A percentile compares a stretch with the other conserved stretches of the same genome.
Conservation (phyloP, 2,888 invertebrate genomes). For the Dasypolia templi region DNA sequence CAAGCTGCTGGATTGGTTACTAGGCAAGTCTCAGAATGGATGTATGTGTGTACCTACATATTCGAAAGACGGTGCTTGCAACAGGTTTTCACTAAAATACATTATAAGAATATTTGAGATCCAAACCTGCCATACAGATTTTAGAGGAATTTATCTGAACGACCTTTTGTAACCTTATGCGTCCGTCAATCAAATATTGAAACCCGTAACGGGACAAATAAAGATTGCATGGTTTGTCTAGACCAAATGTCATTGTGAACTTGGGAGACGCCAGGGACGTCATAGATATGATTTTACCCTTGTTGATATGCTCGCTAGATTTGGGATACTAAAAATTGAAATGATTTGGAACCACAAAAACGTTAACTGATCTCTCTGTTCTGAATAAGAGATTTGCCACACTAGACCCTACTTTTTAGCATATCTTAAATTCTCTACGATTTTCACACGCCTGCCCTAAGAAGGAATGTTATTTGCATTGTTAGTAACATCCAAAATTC, state of each 20-base stretch:
- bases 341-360: neutral
- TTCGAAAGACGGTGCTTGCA: neutral
- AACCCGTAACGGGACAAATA: constrained; percentile 5
- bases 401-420: neutral
- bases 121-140: neutral
- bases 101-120: neutral
- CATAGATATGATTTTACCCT: constrained; percentile 7
- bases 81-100: neutral
- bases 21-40: neutral
- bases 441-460: neutral
- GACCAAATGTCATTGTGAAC: constrained; percentile 1
- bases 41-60: neutral
- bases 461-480: neutral
- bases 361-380: neutral
- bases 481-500: neutral
- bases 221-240: constrained; percentile 29
- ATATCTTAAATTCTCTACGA: neutral
- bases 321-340: too few species aligned
- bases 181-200: neutral
- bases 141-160: neutral
- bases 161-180: neutral
- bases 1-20: neutral
- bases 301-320: neutral
- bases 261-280: neutral
- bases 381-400: too few species aligned